Evolutionary conservation across 2,888 invertebrate species (phyloP), one percentile per base, ranked within the genome.

Genomic region (Mythimna impura): DNA sequence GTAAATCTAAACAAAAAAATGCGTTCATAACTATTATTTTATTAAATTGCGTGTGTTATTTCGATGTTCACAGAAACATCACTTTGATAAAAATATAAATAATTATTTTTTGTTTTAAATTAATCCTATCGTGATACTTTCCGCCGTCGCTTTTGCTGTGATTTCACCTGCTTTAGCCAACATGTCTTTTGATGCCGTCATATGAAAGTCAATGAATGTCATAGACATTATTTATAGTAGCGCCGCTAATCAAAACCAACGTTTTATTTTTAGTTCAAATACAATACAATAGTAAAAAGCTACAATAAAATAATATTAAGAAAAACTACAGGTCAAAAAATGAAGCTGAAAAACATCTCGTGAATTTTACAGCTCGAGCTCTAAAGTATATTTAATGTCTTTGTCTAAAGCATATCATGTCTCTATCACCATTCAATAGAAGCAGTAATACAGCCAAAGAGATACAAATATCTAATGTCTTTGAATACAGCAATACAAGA

Each of bases 1-100:
- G n/a, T 10, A 22, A 36, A 20, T 14, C 12, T 12, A 22, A 36
- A n/a, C 9, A 8, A 14, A 3, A n/a, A 12, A 12, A 7, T 50
- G 12, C 52, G 63, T 70, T 74, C 69, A 22, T 50, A 30, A 22
- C 1, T n/a, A n/a, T 22, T 22, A 14, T 17, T 47, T 47, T 47
- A 47, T 17, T 20, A 47, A 43, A 43, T 43, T 43, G 43, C 14
- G 43, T 14, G 43, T 43, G 43, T 5, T 43, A 14, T 43, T 43
- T 43, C 43, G 10, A 0, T 14, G 43, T 43, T 40, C 10, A 40
- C 40, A 40, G 10, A 40, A 5, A 43, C 5, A 43, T 47, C 5
- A 47, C 4, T 34, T 34, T 34, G n/a, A 12, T 67, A 3, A 8
- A 47, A 61, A 67, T 17, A 43, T 2, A 14, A 9, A 14, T 17